These are phyloP conservation scores for Dusona sp. DNA, from an alignment of 2,888 invertebrate genomes.

Conservation along the genomic window DNA sequence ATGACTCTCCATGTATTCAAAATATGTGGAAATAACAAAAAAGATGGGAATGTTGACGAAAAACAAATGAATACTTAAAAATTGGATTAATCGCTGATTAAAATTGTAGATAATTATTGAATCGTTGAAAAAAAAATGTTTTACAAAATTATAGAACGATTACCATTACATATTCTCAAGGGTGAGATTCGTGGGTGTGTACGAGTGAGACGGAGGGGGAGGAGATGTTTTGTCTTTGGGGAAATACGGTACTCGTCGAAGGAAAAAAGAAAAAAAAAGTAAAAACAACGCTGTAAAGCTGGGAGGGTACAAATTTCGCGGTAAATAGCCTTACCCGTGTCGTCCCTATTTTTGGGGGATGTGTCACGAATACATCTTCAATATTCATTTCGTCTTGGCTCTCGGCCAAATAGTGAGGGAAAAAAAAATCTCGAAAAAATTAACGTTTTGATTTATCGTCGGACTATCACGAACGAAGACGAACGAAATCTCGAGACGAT, in stretches of 20 bases:
- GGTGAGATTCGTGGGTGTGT: conserved; percentile 9
- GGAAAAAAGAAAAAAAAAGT: conserved; percentile 13
- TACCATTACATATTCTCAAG: conserved; percentile 12
- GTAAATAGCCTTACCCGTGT: conserved; percentile 43
- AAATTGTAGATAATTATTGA: neutral
- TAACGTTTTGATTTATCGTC: conserved; percentile 35
- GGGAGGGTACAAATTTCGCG: conserved; percentile 24
- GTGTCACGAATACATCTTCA: conserved; percentile 19
- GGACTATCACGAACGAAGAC: conserved; percentile 1
- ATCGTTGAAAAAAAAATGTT: conserved; percentile 15
- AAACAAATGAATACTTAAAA: neutral
- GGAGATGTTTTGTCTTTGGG: conserved; percentile 44
- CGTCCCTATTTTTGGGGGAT: neutral
- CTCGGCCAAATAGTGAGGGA: conserved; percentile 1
- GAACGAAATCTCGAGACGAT: conserved; percentile 24
- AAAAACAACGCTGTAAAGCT: neutral
- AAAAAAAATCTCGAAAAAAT: conserved; percentile 31
- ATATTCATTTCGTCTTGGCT: conserved; percentile 48
- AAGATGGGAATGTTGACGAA: neutral
- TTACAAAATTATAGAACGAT: conserved; percentile 17
- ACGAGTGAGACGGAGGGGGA: neutral
- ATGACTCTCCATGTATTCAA: neutral
- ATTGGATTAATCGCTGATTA: neutral
- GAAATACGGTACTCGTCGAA: conserved; percentile 52
- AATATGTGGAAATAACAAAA: neutral